Percentiles rank a stretch among this genome's conserved stretches.
Conservation (phyloP, 2,797 vertebrate genomes). For the Aulostomus chinensis region DNA sequence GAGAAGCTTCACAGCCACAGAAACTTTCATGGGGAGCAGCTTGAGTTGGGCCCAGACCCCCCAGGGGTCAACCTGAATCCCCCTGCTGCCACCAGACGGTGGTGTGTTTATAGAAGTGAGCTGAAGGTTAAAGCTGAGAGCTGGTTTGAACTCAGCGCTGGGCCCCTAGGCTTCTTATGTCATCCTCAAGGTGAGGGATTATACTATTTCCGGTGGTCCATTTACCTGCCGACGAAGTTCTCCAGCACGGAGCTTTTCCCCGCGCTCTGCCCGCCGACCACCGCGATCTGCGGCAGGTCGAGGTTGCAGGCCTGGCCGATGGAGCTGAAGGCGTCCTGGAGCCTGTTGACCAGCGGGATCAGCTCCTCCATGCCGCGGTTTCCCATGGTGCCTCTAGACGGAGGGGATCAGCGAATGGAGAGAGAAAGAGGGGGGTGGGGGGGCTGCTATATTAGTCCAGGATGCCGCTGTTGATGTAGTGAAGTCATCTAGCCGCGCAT, state of each 20-base stretch:
- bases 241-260: slow-evolving; percentile 96
- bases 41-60: too few relatives aligned
- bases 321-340: slow-evolving; percentile 93
- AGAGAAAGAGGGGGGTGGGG: slow-evolving; percentile 35
- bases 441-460: slow-evolving; percentile 74
- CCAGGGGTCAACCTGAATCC: neutral
- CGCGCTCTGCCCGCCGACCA: slow-evolving; percentile 95
- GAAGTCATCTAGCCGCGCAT: slow-evolving; percentile 75
- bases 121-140: slow-evolving; percentile 21
- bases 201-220: slow-evolving; percentile 68
- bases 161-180: slow-evolving; percentile 65
- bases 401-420: slow-evolving; percentile 58
- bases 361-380: slow-evolving; percentile 93
- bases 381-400: slow-evolving; percentile 74
- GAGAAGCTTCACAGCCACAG: too few relatives aligned
- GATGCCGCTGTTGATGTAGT: slow-evolving; percentile 74
- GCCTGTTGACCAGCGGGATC: slow-evolving; percentile 92
- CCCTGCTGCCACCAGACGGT: slow-evolving; percentile 4
- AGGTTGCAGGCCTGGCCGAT: slow-evolving; percentile 91
- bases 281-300: slow-evolving; percentile 94
- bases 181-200: slow-evolving; percentile 70
- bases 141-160: slow-evolving; percentile 51
- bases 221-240: slow-evolving; percentile 96
- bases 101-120: slow-evolving; percentile 13
- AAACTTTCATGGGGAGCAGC: too few relatives aligned